Percentiles rank a stretch among this genome's conserved stretches.
Evolutionary conservation across 2,888 invertebrate genomes (phyloP).

Genomic region (Nezara viridula): DNA sequence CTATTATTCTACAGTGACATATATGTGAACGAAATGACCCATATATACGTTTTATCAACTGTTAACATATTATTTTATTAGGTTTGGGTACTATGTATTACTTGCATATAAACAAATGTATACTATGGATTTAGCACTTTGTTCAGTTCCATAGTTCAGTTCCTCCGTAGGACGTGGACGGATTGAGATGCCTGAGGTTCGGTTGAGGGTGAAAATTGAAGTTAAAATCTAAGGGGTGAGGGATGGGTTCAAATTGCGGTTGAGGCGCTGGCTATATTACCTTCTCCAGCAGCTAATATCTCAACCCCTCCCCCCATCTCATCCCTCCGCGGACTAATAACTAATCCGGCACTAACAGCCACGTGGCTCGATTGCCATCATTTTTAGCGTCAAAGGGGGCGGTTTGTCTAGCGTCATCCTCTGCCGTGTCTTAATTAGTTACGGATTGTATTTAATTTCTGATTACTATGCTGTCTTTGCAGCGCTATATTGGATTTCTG

Average conservation of each 20-base stretch:
- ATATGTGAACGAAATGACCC: no score
- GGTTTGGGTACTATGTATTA: no score
- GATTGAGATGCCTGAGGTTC: not conserved
- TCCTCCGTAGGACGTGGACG: not conserved
- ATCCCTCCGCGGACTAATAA: not conserved
- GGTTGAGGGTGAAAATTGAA: conserved; percentile 23
- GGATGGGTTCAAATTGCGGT: not conserved
- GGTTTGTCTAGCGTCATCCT: not conserved
- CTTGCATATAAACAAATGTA: no score
- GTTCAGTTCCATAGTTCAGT: no score
- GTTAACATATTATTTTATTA: no score
- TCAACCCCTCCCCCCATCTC: not conserved
- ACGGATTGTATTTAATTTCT: not conserved
- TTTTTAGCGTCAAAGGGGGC: not conserved
- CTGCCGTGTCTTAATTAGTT: not conserved
- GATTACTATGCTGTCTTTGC: not conserved
- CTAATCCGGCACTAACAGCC: not conserved
- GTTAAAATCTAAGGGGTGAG: not conserved
- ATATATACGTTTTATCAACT: no score
- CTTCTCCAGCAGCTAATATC: not conserved
- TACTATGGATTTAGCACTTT: no score
- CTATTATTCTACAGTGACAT: no score
- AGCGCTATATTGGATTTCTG: not conserved
- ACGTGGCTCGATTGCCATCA: not conserved
- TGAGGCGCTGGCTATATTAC: not conserved